These are phyloP conservation scores for Drosophila erecta DNA, from an alignment of 1,140 invertebrate genomes.

Conservation along the genomic window DNA sequence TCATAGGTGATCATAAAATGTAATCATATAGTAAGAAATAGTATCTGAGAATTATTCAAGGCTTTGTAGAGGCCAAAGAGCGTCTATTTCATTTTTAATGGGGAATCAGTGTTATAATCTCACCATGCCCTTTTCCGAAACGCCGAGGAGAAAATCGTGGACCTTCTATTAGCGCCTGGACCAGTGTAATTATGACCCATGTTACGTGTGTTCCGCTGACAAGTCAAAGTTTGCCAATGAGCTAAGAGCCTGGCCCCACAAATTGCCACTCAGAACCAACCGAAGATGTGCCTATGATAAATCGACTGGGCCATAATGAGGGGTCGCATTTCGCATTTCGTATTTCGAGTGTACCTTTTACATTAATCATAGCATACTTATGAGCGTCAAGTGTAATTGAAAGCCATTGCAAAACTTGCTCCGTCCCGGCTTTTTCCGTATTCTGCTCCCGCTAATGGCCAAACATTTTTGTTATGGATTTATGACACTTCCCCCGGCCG, in stretches of 20 bases:
- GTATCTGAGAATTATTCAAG: accelerated
- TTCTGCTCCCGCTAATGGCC: slow-evolving; percentile 55
- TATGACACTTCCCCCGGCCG: slow-evolving; percentile 45
- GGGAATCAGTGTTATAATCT: background rate
- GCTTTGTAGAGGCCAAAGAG: background rate
- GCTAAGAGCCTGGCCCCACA: slow-evolving; percentile 33
- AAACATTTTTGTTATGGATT: slow-evolving; percentile 72
- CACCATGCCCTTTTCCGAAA: background rate
- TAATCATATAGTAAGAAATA: too few species aligned
- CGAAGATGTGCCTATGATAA: slow-evolving; percentile 68
- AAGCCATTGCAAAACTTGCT: slow-evolving; percentile 80
- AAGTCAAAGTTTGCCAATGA: slow-evolving; percentile 55
- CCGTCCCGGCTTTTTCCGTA: background rate
- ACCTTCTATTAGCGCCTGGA: slow-evolving; percentile 58
- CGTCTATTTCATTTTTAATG: background rate
- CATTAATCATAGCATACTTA: slow-evolving; percentile 82
- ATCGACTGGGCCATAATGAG: slow-evolving; percentile 71
- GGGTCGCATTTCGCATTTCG: slow-evolving; percentile 36
- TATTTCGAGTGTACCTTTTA: slow-evolving; percentile 63
- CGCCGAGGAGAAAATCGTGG: slow-evolving; percentile 39
- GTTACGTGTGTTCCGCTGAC: slow-evolving; percentile 21
- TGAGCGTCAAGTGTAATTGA: slow-evolving; percentile 80
- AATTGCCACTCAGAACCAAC: slow-evolving; percentile 6
- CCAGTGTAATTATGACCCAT: slow-evolving; percentile 63
- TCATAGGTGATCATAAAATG: too few species aligned